Conservation (phyloP, 2,113 vertebrate genomes). For the Martes martes region DNA sequence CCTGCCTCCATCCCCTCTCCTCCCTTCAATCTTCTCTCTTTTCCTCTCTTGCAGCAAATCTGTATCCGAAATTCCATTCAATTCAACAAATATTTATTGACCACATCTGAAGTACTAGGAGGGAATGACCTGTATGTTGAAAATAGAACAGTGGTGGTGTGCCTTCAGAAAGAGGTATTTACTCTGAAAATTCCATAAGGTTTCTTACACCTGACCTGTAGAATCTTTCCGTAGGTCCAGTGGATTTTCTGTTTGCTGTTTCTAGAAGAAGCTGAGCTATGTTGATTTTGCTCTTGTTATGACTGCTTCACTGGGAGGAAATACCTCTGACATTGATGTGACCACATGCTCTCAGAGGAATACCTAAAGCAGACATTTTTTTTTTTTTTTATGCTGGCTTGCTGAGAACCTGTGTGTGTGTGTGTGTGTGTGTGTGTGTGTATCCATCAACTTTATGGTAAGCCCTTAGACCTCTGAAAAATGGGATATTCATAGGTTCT, state of each 20-base stretch:
- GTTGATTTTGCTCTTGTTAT: not conserved
- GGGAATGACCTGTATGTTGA: not conserved
- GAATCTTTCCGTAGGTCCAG: not conserved
- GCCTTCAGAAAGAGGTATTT: conserved; percentile 36
- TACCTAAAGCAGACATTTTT: not conserved
- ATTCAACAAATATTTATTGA: conserved; percentile 32
- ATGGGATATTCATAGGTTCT: not conserved
- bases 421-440: not conserved
- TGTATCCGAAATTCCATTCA: not conserved
- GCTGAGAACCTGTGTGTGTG: not conserved
- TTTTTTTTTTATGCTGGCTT: not conserved
- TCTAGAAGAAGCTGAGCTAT: not conserved
- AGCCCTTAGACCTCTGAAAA: not conserved
- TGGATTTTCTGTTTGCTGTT: conserved; percentile 13
- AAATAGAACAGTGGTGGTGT: not conserved
- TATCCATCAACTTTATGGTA: not conserved
- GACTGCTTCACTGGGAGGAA: not conserved
- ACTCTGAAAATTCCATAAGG: not conserved
- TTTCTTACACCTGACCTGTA: not conserved
- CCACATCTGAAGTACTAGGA: not conserved
- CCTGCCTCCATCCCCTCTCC: not conserved
- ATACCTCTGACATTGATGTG: not conserved
- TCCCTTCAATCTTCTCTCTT: not conserved
- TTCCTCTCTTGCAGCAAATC: not conserved
- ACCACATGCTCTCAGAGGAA: not conserved